These are phyloP conservation scores for Diplosoma virens DNA, from an alignment of 23 tunicate species.

Conservation along the genomic window DNA sequence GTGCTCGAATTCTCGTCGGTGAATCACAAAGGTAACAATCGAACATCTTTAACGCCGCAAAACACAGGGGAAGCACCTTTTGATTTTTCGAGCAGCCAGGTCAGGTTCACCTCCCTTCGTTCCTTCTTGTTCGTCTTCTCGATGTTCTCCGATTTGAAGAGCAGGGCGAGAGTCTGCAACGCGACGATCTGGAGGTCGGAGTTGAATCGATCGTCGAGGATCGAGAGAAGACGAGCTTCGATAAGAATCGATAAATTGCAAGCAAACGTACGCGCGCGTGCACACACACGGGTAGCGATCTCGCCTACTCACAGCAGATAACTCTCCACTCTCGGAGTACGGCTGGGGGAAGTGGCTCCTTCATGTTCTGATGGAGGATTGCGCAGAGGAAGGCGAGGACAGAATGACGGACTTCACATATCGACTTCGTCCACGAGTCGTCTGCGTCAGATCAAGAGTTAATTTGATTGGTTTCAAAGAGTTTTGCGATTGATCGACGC, in stretches of 20 bases:
- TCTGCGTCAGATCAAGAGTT: too few relatives aligned
- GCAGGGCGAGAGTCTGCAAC: slow-evolving; percentile 1
- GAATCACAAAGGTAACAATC: too few relatives aligned
- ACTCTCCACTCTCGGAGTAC: slow-evolving; percentile 31
- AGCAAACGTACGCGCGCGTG: background rate
- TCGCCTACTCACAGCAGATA: slow-evolving; percentile 14
- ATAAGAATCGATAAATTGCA: background rate
- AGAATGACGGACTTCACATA: background rate
- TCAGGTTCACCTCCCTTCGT: background rate
- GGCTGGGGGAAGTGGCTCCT: slow-evolving; percentile 27
- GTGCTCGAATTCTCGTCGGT: too few relatives aligned
- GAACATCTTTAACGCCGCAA: too few relatives aligned
- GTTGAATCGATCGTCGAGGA: background rate
- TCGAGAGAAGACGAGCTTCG: background rate
- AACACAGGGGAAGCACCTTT: too few relatives aligned
- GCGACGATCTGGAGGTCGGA: background rate
- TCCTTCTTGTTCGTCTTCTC: background rate
- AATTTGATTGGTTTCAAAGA: too few relatives aligned
- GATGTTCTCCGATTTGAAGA: slow-evolving; percentile 9
- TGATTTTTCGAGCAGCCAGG: slow-evolving; percentile 40
- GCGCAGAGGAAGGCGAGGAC: slow-evolving; percentile 22
- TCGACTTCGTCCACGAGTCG: background rate
- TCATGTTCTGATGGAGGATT: slow-evolving; percentile 37
- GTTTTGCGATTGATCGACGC: too few relatives aligned
- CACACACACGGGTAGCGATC: too few relatives aligned